Evolutionary conservation across 2,113 vertebrate species (phyloP), one percentile per base, ranked within the genome.

Genomic region (Axis porcinus): DNA sequence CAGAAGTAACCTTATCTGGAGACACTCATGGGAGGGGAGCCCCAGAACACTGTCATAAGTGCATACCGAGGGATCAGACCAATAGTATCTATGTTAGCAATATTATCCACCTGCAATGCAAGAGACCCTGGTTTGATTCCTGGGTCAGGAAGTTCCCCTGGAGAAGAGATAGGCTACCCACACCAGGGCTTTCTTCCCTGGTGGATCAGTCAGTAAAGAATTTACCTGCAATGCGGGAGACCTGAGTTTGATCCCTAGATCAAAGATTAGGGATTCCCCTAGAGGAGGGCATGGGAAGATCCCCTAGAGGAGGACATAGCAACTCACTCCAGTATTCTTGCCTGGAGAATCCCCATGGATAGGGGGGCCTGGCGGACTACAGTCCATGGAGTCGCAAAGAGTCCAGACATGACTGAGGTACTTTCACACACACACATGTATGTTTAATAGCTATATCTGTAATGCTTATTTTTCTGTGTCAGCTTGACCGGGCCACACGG

Each of bases 41-140:
- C 88, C 45, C 25, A 27, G 47, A 57, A 57, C 4, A 76, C 47
- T 54, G 17, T 28, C 7, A 2, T 33, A 52, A 36, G 57, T 55
- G 43, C 19, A 33, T 33, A 27, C 13, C 2, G n/a, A 40, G 40
- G 54, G n/a, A 30, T 28, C 58, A 23, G 84, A 45, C 43, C 67
- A 88, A 89, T 74, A 52, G 8, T 5, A 55, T 74, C 16, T 19
- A 5, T 50, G 57, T 40, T 62, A 47, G 25, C n/a, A 85, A n/a
- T 21, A 23, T 60, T 11, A 30, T 52, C n/a, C n/a, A 23, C n/a
- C 67, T 40, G 67, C n/a, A 70, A 70, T 23, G 19, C 19, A 70
- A 70, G 67, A 70, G 67, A 40, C 67, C 21, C 19, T 0, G 0
- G 19, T 70, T 70, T 2, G 0, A 70, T 70, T 40, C n/a, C 67